Base-by-base conservation (phyloP, 2,113 vertebrate species). In the Calidris pygmaea region DNA sequence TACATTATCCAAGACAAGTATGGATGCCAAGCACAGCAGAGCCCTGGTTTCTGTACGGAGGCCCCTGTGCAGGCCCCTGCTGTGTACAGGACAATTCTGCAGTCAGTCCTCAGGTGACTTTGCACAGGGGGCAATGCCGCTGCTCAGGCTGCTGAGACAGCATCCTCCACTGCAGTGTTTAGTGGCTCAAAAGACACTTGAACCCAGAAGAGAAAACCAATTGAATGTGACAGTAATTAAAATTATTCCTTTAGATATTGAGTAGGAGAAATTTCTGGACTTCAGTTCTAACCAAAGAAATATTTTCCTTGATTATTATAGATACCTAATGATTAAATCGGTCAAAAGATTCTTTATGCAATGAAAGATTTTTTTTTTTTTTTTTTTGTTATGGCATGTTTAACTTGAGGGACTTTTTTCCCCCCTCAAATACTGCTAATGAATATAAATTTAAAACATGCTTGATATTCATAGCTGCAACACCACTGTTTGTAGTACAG, bases 111-210 rank as follows among this genome's bases (percentile, higher is more conserved):
- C 37, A 27, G 39, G 75, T 58, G 83, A 66, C 73, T 76, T 60
- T 74, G 18, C 14, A 4, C 4, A n/a, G 56, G 43, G 41, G 0
- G 1, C 4, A 6, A 1, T 15, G 56, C n/a, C 2, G 8, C 43
- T 62, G 0, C 55, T 58, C 10, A 4, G 58, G 24, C 50, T 80
- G 15, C 74, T 55, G 71, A 24, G 41, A 24, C 39, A 70, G 39
- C 32, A 10, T 29, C 48, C 39, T 35, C 47, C 30, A 5, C 35
- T 87, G 18, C 43, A 26, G 14, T 7, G 8, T 48, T 84, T 35
- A 65, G 32, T 71, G 63, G 2, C 59, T 86, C 19, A n/a, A 41
- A 39, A 77, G 32, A 3, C 17, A 23, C 15, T 50, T 58, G 39
- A 83, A 48, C 15, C 21, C 27, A 26, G 39, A 43, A 53, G 7